Evolutionary conservation across 2,797 vertebrate species (phyloP).

Genomic region (Alca torda): DNA sequence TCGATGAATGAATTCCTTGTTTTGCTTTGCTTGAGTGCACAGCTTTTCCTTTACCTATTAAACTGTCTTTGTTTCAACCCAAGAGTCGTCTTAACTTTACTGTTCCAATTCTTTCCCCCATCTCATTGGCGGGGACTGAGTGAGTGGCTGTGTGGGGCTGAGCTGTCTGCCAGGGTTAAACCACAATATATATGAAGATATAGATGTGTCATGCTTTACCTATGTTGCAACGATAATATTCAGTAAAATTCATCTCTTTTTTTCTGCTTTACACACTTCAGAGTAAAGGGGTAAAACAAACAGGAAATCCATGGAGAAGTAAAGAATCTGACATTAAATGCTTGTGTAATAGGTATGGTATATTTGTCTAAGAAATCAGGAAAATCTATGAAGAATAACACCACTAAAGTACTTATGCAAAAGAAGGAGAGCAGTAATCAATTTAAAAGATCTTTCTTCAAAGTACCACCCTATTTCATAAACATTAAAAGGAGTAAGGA

Average conservation of each 20-base stretch:
- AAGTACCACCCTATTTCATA: neutral
- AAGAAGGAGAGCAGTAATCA: neutral
- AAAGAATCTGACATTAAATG: neutral
- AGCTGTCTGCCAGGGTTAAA: neutral
- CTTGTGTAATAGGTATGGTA: neutral
- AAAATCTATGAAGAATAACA: neutral
- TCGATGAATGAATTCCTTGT: neutral
- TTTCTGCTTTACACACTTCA: neutral
- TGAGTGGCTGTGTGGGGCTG: neutral
- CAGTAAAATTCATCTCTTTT: neutral
- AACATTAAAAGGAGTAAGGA: neutral
- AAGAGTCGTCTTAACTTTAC: neutral
- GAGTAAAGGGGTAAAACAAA: neutral
- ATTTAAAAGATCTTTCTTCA: neutral
- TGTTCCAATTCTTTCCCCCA: neutral
- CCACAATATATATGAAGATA: neutral
- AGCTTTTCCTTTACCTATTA: neutral
- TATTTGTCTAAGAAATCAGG: neutral
- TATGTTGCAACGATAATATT: neutral
- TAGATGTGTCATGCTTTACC: neutral
- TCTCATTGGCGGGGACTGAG: fast-evolving
- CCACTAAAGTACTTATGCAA: neutral
- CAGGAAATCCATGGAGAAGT: neutral
- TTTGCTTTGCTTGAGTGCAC: neutral
- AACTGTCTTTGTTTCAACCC: neutral